Base-by-base conservation (phyloP, 2,797 vertebrate genomes). In the Sebastes flavidus region DNA sequence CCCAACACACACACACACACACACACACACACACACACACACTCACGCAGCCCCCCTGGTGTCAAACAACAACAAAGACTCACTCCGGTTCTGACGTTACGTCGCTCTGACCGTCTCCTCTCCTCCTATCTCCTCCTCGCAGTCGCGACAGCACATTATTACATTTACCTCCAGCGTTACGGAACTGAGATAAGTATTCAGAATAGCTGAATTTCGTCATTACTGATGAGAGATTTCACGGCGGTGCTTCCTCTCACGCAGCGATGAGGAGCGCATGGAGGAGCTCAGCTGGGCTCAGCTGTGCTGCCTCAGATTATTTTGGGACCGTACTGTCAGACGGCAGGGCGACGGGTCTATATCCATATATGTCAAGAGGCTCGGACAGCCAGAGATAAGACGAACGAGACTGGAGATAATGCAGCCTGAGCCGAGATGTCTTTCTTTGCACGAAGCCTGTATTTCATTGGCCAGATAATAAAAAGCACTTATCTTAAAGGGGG, bases 141-240 rank as follows among this genome's bases (percentile, higher is more conserved):
- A 46, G 78, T 65, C 88, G 82, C 81, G 87, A 55, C 75, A 66
- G 4, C 11, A 71, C 78, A 2, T 74, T 56, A 34, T 80, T 82
- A 36, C 75, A 66, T 79, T 88, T 94, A 18, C 78, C 83, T 86
- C 94, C 94, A 29, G 95, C 95, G 46, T 96, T 94, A 67, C 97
- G 96, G 90, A 99, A 99, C 80, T 98, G 95, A 54, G 97, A 96
- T 84, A 99, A 96, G 86, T 99, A 99, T 82, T 98, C 96, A 1
- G 96, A 95, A 75, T 99, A 99, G 83, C 96, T 96, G 95, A 99
- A 99, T 90, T 96, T 96, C 74, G 96, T 97, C 98, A 99, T 99
- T 78, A 16, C 84, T 63, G 63, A 12, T 13, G 72, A 49, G 8
- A 62, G 77, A 83, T 81, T 63, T 77, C 59, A 9, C 29, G 32